Percentiles rank a stretch among this genome's conserved stretches.
Conservation (phyloP, 2,888 invertebrate species). For the Timandra comae region DNA sequence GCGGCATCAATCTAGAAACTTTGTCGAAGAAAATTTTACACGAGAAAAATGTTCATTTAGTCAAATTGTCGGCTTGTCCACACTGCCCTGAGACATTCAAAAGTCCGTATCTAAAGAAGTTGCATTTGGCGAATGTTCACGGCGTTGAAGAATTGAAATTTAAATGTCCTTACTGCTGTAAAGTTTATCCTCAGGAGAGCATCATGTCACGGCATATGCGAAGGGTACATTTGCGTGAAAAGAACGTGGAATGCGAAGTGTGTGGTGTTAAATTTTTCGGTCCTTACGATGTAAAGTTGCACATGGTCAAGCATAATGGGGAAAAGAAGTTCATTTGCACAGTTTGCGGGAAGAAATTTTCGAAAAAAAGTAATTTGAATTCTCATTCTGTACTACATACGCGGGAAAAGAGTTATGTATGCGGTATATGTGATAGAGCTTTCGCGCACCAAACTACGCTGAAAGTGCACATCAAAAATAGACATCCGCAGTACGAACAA, state of each 20-base stretch:
- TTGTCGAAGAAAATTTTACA: slow-evolving; percentile 63
- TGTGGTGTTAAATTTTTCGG: slow-evolving; percentile 67
- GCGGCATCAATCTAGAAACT: slow-evolving; percentile 66
- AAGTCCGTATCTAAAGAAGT: slow-evolving; percentile 61
- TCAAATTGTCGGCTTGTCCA: slow-evolving; percentile 54
- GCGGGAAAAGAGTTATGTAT: slow-evolving; percentile 66
- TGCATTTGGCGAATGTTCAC: slow-evolving; percentile 62
- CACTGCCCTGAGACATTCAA: slow-evolving; percentile 65
- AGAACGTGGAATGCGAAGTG: slow-evolving; percentile 63
- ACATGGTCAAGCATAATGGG: slow-evolving; percentile 73
- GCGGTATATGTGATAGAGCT: slow-evolving; percentile 71
- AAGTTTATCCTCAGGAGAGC: slow-evolving; percentile 70
- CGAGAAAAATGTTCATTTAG: slow-evolving; percentile 61
- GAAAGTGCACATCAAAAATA: slow-evolving; percentile 44
- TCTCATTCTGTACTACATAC: slow-evolving; percentile 77
- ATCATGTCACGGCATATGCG: slow-evolving; percentile 79
- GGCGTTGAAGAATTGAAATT: slow-evolving; percentile 64
- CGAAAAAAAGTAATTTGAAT: slow-evolving; percentile 77
- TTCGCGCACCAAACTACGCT: slow-evolving; percentile 64
- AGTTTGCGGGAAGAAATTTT: slow-evolving; percentile 77
- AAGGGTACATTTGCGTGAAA: slow-evolving; percentile 71
- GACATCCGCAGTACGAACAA: slow-evolving; percentile 33
- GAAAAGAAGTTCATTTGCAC: slow-evolving; percentile 76
- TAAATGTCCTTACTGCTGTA: slow-evolving; percentile 66
- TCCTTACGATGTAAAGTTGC: slow-evolving; percentile 61